phyloP scores from a whole-genome alignment of 2,888 invertebrate genomes.

The Eristalinus aeneus region DNA sequence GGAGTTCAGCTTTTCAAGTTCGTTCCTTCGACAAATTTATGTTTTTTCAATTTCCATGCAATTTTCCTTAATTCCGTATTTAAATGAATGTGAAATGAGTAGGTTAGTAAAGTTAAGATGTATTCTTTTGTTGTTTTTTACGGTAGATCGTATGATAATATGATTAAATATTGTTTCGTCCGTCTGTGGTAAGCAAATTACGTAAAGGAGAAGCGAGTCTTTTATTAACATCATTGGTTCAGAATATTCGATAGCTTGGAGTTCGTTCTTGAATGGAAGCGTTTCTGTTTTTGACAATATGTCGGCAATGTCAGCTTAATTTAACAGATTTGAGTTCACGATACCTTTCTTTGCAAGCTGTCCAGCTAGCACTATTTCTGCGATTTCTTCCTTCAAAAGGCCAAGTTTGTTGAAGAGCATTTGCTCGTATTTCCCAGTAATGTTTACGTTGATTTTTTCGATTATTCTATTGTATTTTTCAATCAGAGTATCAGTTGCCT shows the following conservation, averaged over 20 bases:
- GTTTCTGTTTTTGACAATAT: conserved; percentile 30
- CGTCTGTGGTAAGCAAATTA: conserved; percentile 58
- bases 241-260: conserved; percentile 65
- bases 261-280: conserved; percentile 65
- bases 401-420: conserved; percentile 20
- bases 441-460: conserved; percentile 2
- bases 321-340: conserved; percentile 44
- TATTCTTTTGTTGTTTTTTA: conserved; percentile 48
- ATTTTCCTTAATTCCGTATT: conserved; percentile 9
- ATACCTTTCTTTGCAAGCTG: conserved; percentile 47
- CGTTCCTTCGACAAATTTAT: not conserved
- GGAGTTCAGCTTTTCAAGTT: conserved; percentile 11
- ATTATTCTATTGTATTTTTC: conserved; percentile 29
- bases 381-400: not conserved
- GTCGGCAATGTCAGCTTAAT: conserved; percentile 51
- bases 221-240: conserved; percentile 64
- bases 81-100: conserved; percentile 2
- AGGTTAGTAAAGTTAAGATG: conserved; percentile 30
- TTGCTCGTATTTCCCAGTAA: not conserved
- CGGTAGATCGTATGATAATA: conserved; percentile 50
- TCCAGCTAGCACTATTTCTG: conserved; percentile 43
- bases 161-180: conserved; percentile 56
- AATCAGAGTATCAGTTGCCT: no score
- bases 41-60: conserved; percentile 7
- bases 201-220: conserved; percentile 54